Evolutionary conservation across 2,888 invertebrate genomes (phyloP).

Genomic region (Acleris laterana): DNA sequence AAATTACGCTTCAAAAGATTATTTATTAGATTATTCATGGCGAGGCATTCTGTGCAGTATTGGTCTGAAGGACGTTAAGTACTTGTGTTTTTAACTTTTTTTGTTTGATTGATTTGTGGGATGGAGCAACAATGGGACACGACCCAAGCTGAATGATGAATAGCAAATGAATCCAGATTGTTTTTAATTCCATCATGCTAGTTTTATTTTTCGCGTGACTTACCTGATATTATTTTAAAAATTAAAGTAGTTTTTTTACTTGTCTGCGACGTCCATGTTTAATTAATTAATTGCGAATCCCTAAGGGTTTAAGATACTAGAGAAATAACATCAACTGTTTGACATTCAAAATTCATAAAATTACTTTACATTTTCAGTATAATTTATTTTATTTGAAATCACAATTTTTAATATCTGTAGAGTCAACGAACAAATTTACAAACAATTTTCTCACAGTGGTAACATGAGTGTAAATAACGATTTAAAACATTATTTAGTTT

Average conservation of each 20-base stretch:
- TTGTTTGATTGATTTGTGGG: conserved; percentile 75
- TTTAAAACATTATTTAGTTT: no score
- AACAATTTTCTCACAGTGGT: no score
- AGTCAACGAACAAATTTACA: no score
- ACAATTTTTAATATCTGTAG: no score
- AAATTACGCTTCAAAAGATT: conserved; percentile 81
- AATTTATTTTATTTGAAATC: no score
- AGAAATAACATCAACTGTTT: no score
- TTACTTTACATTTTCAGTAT: no score
- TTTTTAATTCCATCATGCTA: background rate
- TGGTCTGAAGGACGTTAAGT: conserved; percentile 74
- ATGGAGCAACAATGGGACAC: conserved; percentile 49
- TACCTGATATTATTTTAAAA: background rate
- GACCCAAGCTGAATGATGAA: conserved; percentile 24
- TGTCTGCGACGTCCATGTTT: no score
- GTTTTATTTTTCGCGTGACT: background rate
- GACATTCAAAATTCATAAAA: no score
- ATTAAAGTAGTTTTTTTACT: background rate
- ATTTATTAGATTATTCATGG: conserved; percentile 84
- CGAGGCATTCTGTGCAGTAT: conserved; percentile 73
- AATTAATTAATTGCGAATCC: no score
- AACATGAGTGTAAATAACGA: no score
- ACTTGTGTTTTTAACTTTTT: conserved; percentile 53
- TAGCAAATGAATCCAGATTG: conserved; percentile 16
- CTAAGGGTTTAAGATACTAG: no score